Percentiles rank a stretch among this genome's conserved stretches.
Evolutionary conservation across 2,888 invertebrate species (phyloP).

Genomic region (Coecobrya sp.): DNA sequence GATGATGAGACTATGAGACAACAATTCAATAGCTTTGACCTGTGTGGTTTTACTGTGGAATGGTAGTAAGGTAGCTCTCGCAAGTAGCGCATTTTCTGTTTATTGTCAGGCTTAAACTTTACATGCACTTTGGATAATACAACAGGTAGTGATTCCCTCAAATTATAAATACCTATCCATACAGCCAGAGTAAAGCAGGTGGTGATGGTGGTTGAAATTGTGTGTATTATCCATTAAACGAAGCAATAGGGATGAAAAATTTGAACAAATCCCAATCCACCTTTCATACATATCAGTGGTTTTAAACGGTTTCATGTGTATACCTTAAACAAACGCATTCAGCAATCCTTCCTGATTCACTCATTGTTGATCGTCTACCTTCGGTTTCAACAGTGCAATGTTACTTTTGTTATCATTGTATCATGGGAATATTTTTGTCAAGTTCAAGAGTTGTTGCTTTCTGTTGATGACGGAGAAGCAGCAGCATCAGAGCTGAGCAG

Average conservation of each 20-base stretch:
- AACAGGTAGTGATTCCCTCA: neutral
- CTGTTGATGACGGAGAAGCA: neutral
- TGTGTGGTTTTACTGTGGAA: slow-evolving; percentile 33
- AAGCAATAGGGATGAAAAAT: slow-evolving; percentile 11
- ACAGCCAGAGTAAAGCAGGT: slow-evolving; percentile 4
- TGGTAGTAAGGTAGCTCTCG: neutral
- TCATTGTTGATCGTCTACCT: slow-evolving; percentile 34
- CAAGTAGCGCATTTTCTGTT: slow-evolving; percentile 11
- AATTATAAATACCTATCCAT: neutral
- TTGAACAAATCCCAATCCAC: slow-evolving; percentile 23
- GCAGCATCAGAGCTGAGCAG: neutral
- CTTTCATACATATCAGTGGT: slow-evolving; percentile 12
- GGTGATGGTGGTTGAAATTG: slow-evolving; percentile 24
- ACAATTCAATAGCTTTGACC: slow-evolving; percentile 44
- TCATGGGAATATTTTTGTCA: slow-evolving; percentile 64
- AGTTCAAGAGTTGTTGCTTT: slow-evolving; percentile 49
- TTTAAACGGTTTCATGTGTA: slow-evolving; percentile 67
- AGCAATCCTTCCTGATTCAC: slow-evolving; percentile 9
- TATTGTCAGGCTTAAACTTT: slow-evolving; percentile 5
- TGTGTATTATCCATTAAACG: slow-evolving; percentile 17
- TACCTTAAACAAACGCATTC: neutral
- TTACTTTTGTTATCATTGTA: neutral
- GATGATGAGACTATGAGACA: slow-evolving; percentile 35
- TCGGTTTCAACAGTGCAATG: neutral
- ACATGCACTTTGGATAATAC: neutral